Evolutionary conservation across 2,797 vertebrate species (phyloP).

Genomic region (Lateolabrax maculatus): DNA sequence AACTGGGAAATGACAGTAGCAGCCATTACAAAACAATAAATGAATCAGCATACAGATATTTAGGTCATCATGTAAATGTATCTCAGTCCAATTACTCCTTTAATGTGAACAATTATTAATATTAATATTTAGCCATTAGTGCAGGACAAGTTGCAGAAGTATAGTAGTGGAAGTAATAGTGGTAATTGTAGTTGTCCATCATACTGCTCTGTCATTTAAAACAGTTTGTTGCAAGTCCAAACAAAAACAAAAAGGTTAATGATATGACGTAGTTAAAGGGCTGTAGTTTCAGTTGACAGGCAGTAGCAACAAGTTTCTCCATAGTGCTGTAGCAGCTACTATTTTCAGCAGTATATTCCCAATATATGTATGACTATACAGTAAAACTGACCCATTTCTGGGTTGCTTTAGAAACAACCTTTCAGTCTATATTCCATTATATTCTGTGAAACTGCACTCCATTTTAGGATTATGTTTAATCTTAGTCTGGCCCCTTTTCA

Average conservation of each 20-base stretch:
- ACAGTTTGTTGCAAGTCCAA: background rate
- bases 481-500: constrained; percentile 68
- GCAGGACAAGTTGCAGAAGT: background rate
- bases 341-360: constrained; percentile 9
- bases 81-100: background rate
- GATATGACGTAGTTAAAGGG: background rate
- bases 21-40: background rate
- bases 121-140: constrained; percentile 1
- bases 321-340: background rate
- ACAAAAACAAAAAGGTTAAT: background rate
- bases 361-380: background rate
- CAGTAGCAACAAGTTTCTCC: background rate
- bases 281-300: background rate
- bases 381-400: constrained; percentile 29
- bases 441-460: constrained; percentile 39
- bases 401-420: constrained; percentile 24
- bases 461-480: constrained; percentile 78
- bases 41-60: background rate
- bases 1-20: background rate
- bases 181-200: background rate
- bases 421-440: constrained; percentile 36
- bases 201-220: constrained; percentile 7
- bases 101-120: background rate
- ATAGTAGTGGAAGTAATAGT: background rate
- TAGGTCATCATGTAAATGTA: background rate